These are phyloP conservation scores for Drosophila kuntzei DNA, from an alignment of 2,888 invertebrate species.

Conservation along the genomic window DNA sequence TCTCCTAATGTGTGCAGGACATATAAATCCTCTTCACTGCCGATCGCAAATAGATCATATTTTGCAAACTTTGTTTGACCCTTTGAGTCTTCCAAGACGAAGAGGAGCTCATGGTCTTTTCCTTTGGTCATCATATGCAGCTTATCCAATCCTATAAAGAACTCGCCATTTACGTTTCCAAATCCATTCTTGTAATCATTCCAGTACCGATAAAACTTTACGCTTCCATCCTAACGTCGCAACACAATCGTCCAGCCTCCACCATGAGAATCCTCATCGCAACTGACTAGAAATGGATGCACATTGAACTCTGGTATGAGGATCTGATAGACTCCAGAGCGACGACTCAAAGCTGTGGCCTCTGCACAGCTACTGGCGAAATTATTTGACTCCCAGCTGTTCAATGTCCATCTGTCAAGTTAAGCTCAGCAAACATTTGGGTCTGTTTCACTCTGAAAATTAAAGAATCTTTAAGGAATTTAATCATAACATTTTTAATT, in stretches of 20 bases:
- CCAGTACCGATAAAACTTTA: slow-evolving; percentile 89
- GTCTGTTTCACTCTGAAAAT: slow-evolving; percentile 10
- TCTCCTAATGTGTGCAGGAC: slow-evolving; percentile 88
- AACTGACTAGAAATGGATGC: slow-evolving; percentile 87
- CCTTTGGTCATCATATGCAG: slow-evolving; percentile 86
- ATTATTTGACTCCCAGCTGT: neutral
- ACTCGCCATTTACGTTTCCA: slow-evolving; percentile 89
- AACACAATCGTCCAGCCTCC: slow-evolving; percentile 90
- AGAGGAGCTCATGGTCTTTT: slow-evolving; percentile 87
- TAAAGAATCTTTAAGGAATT: neutral
- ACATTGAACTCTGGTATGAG: slow-evolving; percentile 86
- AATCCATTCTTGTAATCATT: slow-evolving; percentile 87
- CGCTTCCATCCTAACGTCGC: slow-evolving; percentile 88
- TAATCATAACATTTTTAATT: neutral
- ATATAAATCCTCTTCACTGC: slow-evolving; percentile 88
- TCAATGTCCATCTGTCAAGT: neutral
- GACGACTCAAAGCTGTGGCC: slow-evolving; percentile 39
- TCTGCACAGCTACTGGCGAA: slow-evolving; percentile 65
- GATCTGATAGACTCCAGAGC: slow-evolving; percentile 87
- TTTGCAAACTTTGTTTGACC: slow-evolving; percentile 87
- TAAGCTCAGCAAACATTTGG: slow-evolving; percentile 7
- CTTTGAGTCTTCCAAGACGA: slow-evolving; percentile 88
- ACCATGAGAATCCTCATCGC: slow-evolving; percentile 85
- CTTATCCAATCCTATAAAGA: slow-evolving; percentile 90
- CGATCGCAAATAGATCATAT: slow-evolving; percentile 89